Percentiles rank a stretch among this genome's conserved stretches.
phyloP scores from a whole-genome alignment of 2,888 invertebrate genomes.

The Latrodectus elegans region DNA sequence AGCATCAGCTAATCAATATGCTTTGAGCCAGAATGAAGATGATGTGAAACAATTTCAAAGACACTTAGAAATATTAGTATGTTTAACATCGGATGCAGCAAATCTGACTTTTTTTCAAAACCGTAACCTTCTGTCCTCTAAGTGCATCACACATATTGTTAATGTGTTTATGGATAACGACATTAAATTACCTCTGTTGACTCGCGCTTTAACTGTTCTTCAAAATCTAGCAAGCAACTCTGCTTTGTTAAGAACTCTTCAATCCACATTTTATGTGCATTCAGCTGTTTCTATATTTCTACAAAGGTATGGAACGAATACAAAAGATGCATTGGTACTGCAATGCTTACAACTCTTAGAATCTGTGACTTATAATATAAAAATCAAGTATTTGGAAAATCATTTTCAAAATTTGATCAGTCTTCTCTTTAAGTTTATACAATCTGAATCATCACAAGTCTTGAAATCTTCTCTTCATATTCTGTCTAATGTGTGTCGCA shows the following conservation, averaged over 20 bases:
- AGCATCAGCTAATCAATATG: slow-evolving; percentile 47
- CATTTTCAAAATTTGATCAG: slow-evolving; percentile 53
- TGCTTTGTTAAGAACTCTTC: slow-evolving; percentile 31
- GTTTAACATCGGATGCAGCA: slow-evolving; percentile 34
- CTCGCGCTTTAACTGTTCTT: slow-evolving; percentile 38
- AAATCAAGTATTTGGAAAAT: slow-evolving; percentile 61
- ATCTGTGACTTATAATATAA: slow-evolving; percentile 45
- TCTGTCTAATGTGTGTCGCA: slow-evolving; percentile 41
- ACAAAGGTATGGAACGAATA: slow-evolving; percentile 40
- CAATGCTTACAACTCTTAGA: slow-evolving; percentile 51
- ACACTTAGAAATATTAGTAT: slow-evolving; percentile 52
- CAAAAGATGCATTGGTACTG: slow-evolving; percentile 36
- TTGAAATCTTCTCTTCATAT: slow-evolving; percentile 40
- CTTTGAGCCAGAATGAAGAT: slow-evolving; percentile 31
- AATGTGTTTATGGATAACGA: slow-evolving; percentile 44
- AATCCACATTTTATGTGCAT: slow-evolving; percentile 50
- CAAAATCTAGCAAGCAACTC: slow-evolving; percentile 38
- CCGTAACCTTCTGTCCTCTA: slow-evolving; percentile 32
- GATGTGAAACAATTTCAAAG: slow-evolving; percentile 49
- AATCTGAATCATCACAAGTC: slow-evolving; percentile 25
- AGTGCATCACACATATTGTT: slow-evolving; percentile 52
- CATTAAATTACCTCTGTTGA: slow-evolving; percentile 23
- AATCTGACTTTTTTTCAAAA: slow-evolving; percentile 38
- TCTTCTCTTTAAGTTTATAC: slow-evolving; percentile 31
- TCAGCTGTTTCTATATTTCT: slow-evolving; percentile 59